Evolutionary conservation across 1,140 invertebrate species (phyloP), one percentile per base, ranked within the genome.

Genomic region (Anastrepha obliqua): DNA sequence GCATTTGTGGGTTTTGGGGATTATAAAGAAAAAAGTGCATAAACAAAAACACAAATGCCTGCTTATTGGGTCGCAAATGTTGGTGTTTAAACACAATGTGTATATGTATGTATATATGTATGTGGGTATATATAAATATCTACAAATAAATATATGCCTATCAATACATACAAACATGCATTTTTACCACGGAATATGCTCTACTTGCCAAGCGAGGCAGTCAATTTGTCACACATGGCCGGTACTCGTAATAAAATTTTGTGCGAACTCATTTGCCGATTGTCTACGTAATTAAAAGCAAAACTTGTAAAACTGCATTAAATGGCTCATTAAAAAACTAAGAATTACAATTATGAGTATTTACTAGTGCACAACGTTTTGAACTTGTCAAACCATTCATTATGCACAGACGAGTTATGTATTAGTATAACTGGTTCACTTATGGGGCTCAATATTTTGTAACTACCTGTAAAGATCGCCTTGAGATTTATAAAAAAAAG

Each of bases 1-100:
- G 74, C 44, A 13, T 29, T 81, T 51, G 15, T 51, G 42, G 44
- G 47, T 55, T 58, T 74, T 20, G 4, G 3, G 47, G 74, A 55
- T 39, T 51, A 51, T 29, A 29, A 29, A 29, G 29, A 29, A 29
- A 78, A 70, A 70, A 70, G 44, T 17, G 39, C 6, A 67, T 44
- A 74, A 74, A 74, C 11, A 74, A 29, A 29, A 29, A 29, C 0
- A 29, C 29, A 29, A 29, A 4, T 55, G 44, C 29, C 65, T 13
- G n/a, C 2, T 81, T 55, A 81, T 51, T 81, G 74, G 74, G 74
- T 11, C 74, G 55, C 7, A 5, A 55, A 13, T 81, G 74, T 81
- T 47, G 11, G 4, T 64, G 62, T 62, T 64, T 64, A 6, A 64
- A 64, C 6, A 0, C 9, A 0, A 0, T 39, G 8, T 3, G 20